Evolutionary conservation across 2,113 vertebrate species (phyloP).

Genomic region (Cnemophilus loriae): DNA sequence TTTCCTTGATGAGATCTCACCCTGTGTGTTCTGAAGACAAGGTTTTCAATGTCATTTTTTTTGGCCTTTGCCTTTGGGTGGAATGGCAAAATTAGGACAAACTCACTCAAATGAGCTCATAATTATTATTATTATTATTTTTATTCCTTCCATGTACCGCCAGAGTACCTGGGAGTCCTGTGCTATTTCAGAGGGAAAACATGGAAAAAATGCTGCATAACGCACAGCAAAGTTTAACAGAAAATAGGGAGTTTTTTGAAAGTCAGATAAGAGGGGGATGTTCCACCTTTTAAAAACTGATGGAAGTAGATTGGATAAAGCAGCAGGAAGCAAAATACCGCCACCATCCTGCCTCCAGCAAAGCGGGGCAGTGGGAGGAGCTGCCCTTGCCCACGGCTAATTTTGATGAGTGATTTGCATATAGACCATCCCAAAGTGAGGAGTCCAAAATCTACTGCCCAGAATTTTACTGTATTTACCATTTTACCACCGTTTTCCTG

Average conservation of each 20-base stretch:
- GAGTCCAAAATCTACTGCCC: neutral
- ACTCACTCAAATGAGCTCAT: neutral
- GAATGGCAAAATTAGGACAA: conserved; percentile 8
- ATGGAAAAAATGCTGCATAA: neutral
- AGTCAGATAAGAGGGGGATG: neutral
- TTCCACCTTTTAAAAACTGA: neutral
- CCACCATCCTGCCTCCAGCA: neutral
- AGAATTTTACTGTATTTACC: neutral
- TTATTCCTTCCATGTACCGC: neutral
- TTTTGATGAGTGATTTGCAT: neutral
- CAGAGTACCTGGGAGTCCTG: neutral
- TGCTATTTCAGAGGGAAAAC: neutral
- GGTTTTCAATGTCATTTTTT: neutral
- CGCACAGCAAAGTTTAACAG: neutral
- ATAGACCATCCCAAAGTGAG: neutral
- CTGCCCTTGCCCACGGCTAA: neutral
- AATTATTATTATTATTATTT: neutral
- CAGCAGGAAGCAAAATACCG: neutral
- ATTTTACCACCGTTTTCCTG: neutral
- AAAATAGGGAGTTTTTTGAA: neutral
- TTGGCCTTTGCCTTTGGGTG: neutral
- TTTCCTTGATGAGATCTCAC: neutral
- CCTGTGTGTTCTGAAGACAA: neutral
- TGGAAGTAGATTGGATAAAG: neutral
- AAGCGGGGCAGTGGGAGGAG: neutral